Base-by-base conservation (phyloP, 2,888 invertebrate genomes). In the Lordiphosa fenestrarum region DNA sequence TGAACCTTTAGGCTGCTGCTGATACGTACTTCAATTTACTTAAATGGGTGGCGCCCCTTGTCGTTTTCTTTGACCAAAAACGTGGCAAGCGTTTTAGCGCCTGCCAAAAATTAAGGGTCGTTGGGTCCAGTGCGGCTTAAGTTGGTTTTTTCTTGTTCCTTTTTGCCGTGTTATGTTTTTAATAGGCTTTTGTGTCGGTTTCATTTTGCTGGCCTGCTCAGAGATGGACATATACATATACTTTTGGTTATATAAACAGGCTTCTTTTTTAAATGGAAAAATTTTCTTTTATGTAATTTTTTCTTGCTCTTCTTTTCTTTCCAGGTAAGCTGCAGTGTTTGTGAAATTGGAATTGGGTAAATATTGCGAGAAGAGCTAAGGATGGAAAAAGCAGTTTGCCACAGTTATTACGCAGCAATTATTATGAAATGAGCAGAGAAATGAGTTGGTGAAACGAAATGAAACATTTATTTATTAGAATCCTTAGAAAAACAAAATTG, bases 111-210 rank as follows among this genome's bases (percentile, higher is more conserved):
- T 68, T 67, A 49, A 58, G 53, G 36, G 46, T 65, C 39, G 53
- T 48, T 58, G 42, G 54, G 44, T 44, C 44, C 30, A 30, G 15
- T 41, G 41, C 38, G 50, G 19, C 61, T 13, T 40, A 38, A 52
- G 48, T 69, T 56, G 50, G 21, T 41, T 47, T 41, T 21, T 25
- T 50, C 35, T 7, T 25, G 21, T 39, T 39, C 3, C 6, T 21
- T 47, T 30, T 30, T 50, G 30, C 36, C 35, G 54, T 53, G 42
- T 63, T 54, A 30, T 35, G 13, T 40, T 72, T 58, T 61, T 84
- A 76, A 76, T 76, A 72, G 81, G 77, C 69, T 76, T 75, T 80
- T 61, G 53, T 51, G 53, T 25, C 38, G 56, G 51, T 69, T 59
- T 66, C 51, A 48, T 56, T 55, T 67, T 57, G 50, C 56, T 53